phyloP scores from a whole-genome alignment of 2,888 invertebrate genomes.

The Troides aeacus region DNA sequence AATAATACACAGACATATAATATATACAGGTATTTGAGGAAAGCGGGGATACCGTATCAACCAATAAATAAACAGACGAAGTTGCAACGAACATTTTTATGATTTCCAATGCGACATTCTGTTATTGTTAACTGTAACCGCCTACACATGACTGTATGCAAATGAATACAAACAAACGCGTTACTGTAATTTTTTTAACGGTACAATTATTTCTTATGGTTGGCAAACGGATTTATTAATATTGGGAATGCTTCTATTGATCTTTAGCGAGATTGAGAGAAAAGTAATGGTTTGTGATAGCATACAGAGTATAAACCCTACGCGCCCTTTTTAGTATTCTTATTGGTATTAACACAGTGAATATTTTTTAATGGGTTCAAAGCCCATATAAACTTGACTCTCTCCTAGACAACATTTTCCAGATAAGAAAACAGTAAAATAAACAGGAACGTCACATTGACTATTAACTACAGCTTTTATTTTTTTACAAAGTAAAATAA shows the following conservation, averaged over 20 bases:
- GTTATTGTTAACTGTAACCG: not conserved
- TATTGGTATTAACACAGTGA: too few species aligned
- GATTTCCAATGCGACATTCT: not conserved
- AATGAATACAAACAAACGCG: constrained; percentile 2
- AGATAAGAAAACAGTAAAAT: too few species aligned
- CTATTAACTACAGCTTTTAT: too few species aligned
- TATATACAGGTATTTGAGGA: not conserved
- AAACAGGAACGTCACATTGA: too few species aligned
- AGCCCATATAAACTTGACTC: too few species aligned
- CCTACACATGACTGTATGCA: not conserved
- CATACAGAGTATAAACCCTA: too few species aligned
- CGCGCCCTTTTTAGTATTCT: too few species aligned
- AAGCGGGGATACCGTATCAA: not conserved
- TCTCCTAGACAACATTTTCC: too few species aligned
- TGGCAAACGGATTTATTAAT: not conserved
- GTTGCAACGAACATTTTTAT: constrained; percentile 5
- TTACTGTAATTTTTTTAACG: not conserved
- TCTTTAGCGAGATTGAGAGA: too few species aligned
- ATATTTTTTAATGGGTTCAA: too few species aligned
- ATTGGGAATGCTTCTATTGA: too few species aligned
- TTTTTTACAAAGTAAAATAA: not conserved
- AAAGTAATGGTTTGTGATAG: too few species aligned
- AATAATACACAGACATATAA: not conserved
- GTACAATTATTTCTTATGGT: not conserved
- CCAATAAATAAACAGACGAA: constrained; percentile 1